phyloP scores from a whole-genome alignment of 2,888 invertebrate genomes.

The Strigamia crassipes region DNA sequence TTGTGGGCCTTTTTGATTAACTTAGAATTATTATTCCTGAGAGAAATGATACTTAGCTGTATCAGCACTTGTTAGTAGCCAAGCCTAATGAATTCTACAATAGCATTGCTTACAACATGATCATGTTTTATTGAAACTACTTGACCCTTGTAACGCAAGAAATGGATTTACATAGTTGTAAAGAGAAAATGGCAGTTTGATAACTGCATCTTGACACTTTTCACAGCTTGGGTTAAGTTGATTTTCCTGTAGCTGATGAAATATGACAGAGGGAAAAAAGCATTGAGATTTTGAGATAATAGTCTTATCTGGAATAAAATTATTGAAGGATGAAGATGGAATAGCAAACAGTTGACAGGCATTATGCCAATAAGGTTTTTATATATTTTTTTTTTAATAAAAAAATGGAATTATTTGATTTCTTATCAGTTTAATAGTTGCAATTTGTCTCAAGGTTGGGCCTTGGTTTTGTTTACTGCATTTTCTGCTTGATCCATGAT shows the following conservation, averaged over 20 bases:
- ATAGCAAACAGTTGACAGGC: slow-evolving; percentile 18
- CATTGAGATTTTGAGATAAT: background rate
- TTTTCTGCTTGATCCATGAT: background rate
- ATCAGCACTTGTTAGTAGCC: background rate
- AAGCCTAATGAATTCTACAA: slow-evolving; percentile 28
- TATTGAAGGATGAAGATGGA: slow-evolving; percentile 5
- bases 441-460: background rate
- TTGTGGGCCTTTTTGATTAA: background rate
- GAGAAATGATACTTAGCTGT: background rate
- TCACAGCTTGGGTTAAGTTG: slow-evolving; percentile 27
- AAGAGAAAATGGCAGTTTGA: slow-evolving; percentile 15
- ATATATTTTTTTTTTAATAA: background rate
- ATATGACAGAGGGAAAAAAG: slow-evolving; percentile 12
- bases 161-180: background rate
- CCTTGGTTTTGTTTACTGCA: background rate
- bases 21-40: background rate
- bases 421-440: no score
- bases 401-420: background rate
- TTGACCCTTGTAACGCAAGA: background rate
- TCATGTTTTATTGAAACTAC: background rate
- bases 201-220: background rate
- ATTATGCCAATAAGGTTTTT: background rate
- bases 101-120: background rate
- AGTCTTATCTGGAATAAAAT: slow-evolving; percentile 18
- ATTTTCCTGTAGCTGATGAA: slow-evolving; percentile 24